Conservation (phyloP, 1,140 invertebrate genomes). For the Marisa cornuarietis region DNA sequence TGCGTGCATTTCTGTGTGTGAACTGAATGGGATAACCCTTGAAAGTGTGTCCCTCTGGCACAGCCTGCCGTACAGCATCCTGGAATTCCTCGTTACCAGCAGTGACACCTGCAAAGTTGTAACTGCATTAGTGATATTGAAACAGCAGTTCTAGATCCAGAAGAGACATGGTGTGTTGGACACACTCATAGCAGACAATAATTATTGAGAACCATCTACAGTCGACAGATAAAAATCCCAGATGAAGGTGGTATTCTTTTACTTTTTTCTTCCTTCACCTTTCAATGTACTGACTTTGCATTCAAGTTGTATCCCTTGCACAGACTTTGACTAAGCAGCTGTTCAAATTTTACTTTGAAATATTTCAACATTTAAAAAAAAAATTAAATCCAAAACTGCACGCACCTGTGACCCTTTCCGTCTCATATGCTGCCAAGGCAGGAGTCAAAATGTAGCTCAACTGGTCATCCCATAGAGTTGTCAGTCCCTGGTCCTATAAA, state of each 20-base stretch:
- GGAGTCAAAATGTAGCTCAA: conserved; percentile 63
- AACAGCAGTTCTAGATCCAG: too few species aligned
- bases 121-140: not conserved
- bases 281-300: too few species aligned
- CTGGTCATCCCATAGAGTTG: conserved; percentile 65
- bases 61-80: conserved; percentile 60
- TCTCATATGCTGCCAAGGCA: conserved; percentile 66
- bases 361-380: too few species aligned
- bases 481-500: conserved; percentile 61
- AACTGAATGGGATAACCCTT: conserved; percentile 68
- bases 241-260: not conserved
- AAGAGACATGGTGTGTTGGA: not conserved
- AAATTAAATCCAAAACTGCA: not conserved
- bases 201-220: too few species aligned
- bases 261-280: not conserved
- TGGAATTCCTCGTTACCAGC: conserved; percentile 67
- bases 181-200: too few species aligned
- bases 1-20: conserved; percentile 62
- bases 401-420: conserved; percentile 60
- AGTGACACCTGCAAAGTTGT: conserved; percentile 52
- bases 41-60: conserved; percentile 67
- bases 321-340: too few species aligned
- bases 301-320: too few species aligned
- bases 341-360: too few species aligned
- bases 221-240: too few species aligned